Base-by-base conservation (phyloP, 2,113 vertebrate genomes). In the Hemiprocne comata region DNA sequence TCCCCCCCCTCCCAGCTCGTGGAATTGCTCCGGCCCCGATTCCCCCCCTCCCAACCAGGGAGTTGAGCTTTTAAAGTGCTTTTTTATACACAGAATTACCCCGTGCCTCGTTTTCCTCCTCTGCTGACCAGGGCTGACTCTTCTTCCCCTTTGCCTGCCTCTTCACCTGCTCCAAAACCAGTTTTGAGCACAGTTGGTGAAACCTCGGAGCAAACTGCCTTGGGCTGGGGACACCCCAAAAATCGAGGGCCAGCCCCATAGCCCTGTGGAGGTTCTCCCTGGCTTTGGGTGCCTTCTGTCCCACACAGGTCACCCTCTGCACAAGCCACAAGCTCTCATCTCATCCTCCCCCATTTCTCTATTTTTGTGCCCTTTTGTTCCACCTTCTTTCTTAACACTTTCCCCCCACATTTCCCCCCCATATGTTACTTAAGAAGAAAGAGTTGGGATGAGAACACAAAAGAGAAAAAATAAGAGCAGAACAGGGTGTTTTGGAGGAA, bases 301-400 rank as follows among this genome's bases (percentile, higher is more conserved):
- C 58, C 67, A 4, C 2, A 10, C 13, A 18, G 17, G 14, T 60
- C 9, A 1, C 61, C 60, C 48, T 17, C 14, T 4, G 17, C 0
- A 2, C 10, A 11, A 70, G 23, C 83, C 28, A 14, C 40, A 6
- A 55, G 4, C 31, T 31, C 72, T 57, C 21, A 1, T 25, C 76
- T 57, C 55, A 11, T 50, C 46, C 54, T 4, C 84, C 87, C 40
- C 80, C 89, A 64, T 34, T 46, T 42, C 90, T 85, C 90, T 92
- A 89, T 95, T 97, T 94, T 74, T 2, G 0, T 23, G 74, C 40
- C 74, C 54, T 94, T 94, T 96, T 95, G 88, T 96, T 90, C 87
- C 62, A 2, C 95, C 94, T 82, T 40, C 90, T 82, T 40, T 53
- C 84, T 88, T 93, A 79, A 85, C 93, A 75, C 93, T 33, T 94